These are phyloP conservation scores for Cantharis lateralis DNA, from an alignment of 2,888 invertebrate species.

Conservation along the genomic window DNA sequence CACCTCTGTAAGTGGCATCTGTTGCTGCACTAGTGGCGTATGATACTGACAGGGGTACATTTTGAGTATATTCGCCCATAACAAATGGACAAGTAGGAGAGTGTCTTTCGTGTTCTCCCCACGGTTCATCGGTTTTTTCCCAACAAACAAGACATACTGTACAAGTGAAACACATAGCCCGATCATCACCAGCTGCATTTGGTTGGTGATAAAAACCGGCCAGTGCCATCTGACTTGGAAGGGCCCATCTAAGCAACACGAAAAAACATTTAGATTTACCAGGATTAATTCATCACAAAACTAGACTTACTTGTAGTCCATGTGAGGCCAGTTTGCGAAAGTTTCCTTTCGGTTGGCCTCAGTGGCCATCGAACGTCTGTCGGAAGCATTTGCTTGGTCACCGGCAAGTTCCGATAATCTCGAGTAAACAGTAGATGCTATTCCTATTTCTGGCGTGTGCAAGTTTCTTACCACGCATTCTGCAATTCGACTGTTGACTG, in stretches of 20 bases:
- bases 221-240: conserved; percentile 95
- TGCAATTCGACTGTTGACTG: conserved; percentile 78
- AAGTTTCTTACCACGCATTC: conserved; percentile 83
- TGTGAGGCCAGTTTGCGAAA: conserved; percentile 94
- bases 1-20: conserved; percentile 51
- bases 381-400: conserved; percentile 56
- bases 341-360: conserved; percentile 90
- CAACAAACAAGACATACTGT: conserved; percentile 93
- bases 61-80: conserved; percentile 92
- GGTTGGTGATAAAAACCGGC: conserved; percentile 97
- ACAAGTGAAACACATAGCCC: conserved; percentile 96
- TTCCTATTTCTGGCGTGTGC: conserved; percentile 83
- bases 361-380: conserved; percentile 81
- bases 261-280: background rate
- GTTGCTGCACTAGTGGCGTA: conserved; percentile 80
- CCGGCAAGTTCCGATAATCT: conserved; percentile 77
- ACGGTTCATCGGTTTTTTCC: conserved; percentile 96
- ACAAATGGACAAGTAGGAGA: conserved; percentile 93
- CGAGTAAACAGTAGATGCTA: conserved; percentile 88
- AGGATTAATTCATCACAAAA: background rate
- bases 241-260: conserved; percentile 83
- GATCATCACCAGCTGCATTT: conserved; percentile 85
- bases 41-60: conserved; percentile 86
- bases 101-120: conserved; percentile 96
- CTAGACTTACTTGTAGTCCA: conserved; percentile 84